Base-by-base conservation (phyloP, 64 coral and sea anemone species). In the Astreopora myriophthalma region DNA sequence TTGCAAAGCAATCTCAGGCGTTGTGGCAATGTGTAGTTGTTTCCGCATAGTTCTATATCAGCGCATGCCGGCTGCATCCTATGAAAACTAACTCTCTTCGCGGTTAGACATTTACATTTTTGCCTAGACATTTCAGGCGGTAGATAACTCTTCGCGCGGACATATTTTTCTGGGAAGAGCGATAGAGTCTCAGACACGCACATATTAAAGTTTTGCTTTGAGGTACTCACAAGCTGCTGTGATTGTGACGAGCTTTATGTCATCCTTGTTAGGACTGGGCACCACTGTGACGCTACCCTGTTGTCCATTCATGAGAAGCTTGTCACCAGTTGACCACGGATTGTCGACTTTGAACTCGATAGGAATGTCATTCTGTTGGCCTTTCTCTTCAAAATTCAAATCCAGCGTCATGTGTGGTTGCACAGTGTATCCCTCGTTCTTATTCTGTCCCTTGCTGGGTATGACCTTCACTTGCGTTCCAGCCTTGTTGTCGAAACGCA, bases 371-470 rank as follows among this genome's bases (percentile, higher is more conserved):
- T 95, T 95, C 25, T 90, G 95, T 16, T 92, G 90, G 46, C 94
- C 94, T 76, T 99, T 99, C 55, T 95, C 97, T 42, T 96, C 87
- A 52, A 90, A 99, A 48, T 94, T 96, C 31, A 99, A 62, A 27
- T 99, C 89, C 48, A 99, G 48, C 5, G 94, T 96, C 97, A 99
- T 99, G 37, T 99, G 97, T 8, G 97, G 94, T 27, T 99, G 81
- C 63, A 99, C 85, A 8, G 86, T 90, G 58, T 99, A 99, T 24
- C 97, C 97, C 66, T 99, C 90, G 26, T 88, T 90, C 55, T 91
- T 96, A 27, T 92, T 93, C 55, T 95, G 86, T 20, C 97, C 97
- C 87, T 93, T 99, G 69, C 97, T 99, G 25, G 97, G 97, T 16
- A 95, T 95, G 14, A 99, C 76, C 39, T 90, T 96, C 14, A 99